A percentile compares a stretch with the other conserved stretches of the same genome.
phyloP scores from a whole-genome alignment of 1,140 invertebrate species.

The Myzus persicae region DNA sequence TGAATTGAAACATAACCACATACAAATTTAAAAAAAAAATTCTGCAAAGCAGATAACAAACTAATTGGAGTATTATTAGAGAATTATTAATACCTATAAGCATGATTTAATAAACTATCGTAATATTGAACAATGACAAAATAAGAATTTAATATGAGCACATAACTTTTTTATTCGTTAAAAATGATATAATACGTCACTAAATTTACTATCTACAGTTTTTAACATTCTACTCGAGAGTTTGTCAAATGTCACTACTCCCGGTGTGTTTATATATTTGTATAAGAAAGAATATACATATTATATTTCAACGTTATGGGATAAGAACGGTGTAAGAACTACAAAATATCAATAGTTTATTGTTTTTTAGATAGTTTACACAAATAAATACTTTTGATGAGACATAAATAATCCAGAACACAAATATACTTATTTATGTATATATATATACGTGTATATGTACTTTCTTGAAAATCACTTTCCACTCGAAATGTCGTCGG shows the following conservation, averaged over 20 bases:
- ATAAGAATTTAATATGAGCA: not conserved
- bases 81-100: not conserved
- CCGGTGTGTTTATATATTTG: not conserved
- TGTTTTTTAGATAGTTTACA: not conserved
- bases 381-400: not conserved
- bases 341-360: conserved; percentile 7
- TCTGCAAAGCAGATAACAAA: not conserved
- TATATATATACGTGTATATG: not conserved
- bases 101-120: not conserved
- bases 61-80: not conserved
- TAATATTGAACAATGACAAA: not conserved
- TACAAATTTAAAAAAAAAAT: not conserved
- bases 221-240: not conserved
- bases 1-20: not conserved
- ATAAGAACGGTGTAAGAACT: not conserved
- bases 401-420: not conserved
- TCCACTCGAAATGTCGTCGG: not conserved
- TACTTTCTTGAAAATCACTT: not conserved
- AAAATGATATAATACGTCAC: not conserved
- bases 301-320: not conserved
- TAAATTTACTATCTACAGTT: not conserved
- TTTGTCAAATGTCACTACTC: not conserved
- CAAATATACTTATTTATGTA: too few species aligned
- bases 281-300: not conserved
- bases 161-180: not conserved